Evolutionary conservation across 1,140 invertebrate genomes (phyloP).

Genomic region (Plutomurus gul): DNA sequence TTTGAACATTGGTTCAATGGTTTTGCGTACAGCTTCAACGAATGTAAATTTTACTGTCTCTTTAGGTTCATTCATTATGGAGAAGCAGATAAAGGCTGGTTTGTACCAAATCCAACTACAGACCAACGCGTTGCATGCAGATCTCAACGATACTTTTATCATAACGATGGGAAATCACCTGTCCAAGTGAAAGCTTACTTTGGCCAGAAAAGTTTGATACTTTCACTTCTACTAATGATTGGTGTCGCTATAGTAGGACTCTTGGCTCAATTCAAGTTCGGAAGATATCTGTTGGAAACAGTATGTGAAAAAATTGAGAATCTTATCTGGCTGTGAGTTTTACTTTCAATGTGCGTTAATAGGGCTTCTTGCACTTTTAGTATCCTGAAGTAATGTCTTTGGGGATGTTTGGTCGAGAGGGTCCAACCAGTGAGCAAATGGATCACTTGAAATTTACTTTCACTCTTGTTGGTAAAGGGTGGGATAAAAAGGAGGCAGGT

Average conservation of each 20-base stretch:
- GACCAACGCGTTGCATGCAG: conserved; percentile 78
- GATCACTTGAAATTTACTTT: conserved; percentile 69
- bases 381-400: conserved; percentile 75
- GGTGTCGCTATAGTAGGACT: conserved; percentile 67
- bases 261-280: conserved; percentile 68
- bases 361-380: conserved; percentile 57
- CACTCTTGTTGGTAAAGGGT: conserved; percentile 76
- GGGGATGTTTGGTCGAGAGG: conserved; percentile 70
- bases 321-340: neutral
- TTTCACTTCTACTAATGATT: conserved; percentile 56
- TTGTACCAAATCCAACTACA: conserved; percentile 68
- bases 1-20: neutral
- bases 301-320: conserved; percentile 57
- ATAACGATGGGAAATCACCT: conserved; percentile 71
- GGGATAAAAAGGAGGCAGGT: conserved; percentile 66
- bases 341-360: neutral
- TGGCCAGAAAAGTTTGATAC: conserved; percentile 58
- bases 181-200: conserved; percentile 71
- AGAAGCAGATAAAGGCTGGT: conserved; percentile 35
- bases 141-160: conserved; percentile 74
- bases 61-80: conserved; percentile 56
- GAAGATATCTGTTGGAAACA: conserved; percentile 69
- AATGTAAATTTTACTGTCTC: conserved; percentile 55
- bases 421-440: conserved; percentile 68
- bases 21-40: too few species aligned